Percentiles rank a stretch among this genome's conserved stretches.
Evolutionary conservation across 2,113 vertebrate species (phyloP).

Genomic region (Apaloderma vittatum): DNA sequence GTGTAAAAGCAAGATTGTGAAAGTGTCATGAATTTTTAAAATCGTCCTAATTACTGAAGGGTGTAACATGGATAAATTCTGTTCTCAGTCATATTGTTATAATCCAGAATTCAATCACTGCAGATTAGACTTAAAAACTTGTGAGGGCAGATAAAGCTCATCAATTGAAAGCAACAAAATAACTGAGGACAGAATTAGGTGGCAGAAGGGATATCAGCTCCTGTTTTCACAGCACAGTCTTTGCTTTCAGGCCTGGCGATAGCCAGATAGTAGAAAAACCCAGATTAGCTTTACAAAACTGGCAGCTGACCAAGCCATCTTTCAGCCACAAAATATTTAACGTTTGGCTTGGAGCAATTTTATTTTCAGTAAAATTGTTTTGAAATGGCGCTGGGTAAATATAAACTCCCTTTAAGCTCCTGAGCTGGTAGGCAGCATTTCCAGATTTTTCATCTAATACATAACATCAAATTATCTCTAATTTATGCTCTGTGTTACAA

Average conservation of each 20-base stretch:
- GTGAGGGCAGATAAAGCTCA: background rate
- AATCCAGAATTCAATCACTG: background rate
- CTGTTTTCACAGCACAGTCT: background rate
- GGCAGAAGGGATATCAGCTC: background rate
- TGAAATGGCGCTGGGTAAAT: background rate
- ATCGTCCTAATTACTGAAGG: background rate
- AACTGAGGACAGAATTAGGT: background rate
- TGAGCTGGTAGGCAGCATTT: background rate
- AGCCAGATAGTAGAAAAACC: background rate
- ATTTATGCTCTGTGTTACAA: background rate
- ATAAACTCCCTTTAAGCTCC: background rate
- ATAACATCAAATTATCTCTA: background rate
- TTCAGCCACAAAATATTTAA: conserved; percentile 31
- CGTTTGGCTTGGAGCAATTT: background rate
- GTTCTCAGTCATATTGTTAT: background rate
- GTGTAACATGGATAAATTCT: background rate
- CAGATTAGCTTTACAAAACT: background rate
- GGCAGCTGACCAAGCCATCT: conserved; percentile 37
- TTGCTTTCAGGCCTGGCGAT: background rate
- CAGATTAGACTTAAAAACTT: background rate
- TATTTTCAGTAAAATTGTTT: conserved; percentile 5
- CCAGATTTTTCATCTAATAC: conserved; percentile 22
- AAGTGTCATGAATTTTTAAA: background rate
- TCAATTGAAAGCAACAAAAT: background rate
- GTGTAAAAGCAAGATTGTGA: background rate